Conservation (phyloP, 1,140 invertebrate species). For the Eubasilissa regina region DNA sequence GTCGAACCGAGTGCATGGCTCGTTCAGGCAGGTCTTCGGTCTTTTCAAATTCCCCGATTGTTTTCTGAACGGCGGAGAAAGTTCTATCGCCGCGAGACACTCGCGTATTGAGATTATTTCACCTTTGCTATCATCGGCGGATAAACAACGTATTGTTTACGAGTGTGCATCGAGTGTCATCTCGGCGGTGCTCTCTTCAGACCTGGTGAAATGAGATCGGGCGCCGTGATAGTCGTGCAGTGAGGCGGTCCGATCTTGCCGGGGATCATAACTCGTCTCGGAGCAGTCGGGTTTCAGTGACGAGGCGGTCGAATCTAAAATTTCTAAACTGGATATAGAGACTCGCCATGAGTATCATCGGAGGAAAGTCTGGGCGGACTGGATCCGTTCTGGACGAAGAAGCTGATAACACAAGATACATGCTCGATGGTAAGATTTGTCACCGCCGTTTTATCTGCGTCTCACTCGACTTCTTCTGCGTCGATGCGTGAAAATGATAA, state of each 20-base stretch:
- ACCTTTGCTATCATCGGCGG: constrained; percentile 4
- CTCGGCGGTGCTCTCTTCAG: background rate
- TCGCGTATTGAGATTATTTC: background rate
- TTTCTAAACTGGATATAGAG: constrained; percentile 48
- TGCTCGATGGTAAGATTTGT: constrained; percentile 55
- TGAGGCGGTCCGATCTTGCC: constrained; percentile 1
- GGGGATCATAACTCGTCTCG: background rate
- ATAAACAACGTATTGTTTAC: constrained; percentile 18
- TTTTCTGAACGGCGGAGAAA: background rate
- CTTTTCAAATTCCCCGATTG: constrained; percentile 1
- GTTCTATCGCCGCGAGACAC: background rate
- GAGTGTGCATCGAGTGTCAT: constrained; percentile 16
- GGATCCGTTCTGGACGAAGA: constrained; percentile 45
- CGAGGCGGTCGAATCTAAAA: background rate
- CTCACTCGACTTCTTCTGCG: background rate
- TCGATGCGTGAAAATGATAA: constrained; percentile 3
- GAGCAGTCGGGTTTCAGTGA: too few species aligned
- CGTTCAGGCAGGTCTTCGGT: background rate
- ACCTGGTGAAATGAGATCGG: constrained; percentile 33
- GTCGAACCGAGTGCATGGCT: constrained; percentile 24
- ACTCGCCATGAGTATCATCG: constrained; percentile 48
- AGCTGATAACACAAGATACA: constrained; percentile 53
- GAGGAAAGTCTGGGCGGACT: constrained; percentile 41
- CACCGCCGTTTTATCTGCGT: background rate
- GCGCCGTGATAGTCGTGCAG: background rate